Base-by-base conservation (phyloP, 2,113 vertebrate species). In the Oceanites oceanicus region DNA sequence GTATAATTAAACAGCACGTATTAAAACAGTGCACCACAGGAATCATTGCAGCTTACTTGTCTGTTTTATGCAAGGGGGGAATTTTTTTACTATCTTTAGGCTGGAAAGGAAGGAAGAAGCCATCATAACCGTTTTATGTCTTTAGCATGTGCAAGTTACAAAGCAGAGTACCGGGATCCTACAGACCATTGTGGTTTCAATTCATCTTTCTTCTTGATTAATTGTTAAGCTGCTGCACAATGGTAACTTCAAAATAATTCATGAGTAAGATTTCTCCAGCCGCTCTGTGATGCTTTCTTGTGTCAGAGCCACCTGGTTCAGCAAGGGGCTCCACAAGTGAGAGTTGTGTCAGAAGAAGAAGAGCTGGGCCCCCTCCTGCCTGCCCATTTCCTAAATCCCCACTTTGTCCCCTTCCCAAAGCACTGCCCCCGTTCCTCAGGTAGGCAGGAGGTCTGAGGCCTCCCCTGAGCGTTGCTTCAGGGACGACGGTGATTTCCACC, bases 161-260 rank as follows among this genome's bases (percentile, higher is more conserved):
- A 85, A 85, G 62, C 62, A 76, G 74, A 88, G 67, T 38, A 62
- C 15, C 0, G 0, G 74, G 53, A 92, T 58, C 62, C 88, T 79
- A 42, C 58, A 79, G 63, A 47, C 59, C 74, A 34, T 21, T 71
- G n/a, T 62, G 55, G 34, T 44, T 91, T 73, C 0, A 0, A 91
- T 88, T 91, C 26, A 74, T 94, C 87, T 88, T 96, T 90, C 45
- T 90, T 70, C 81, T 79, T 90, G 89, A 96, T 95, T 95, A 90
- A 92, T 95, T 82, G 61, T 29, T 92, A 94, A 94, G 66, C 62
- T 73, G 66, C 58, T 88, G 79, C 90, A 50, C 78, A 77, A 67
- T 15, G 20, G 66, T 90, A 79, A 11, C 81, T 91, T 85, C 65
- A 78, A 86, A 82, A 84, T 72, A 94, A 90, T 80, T 91, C 42